Evolutionary conservation across 2,888 invertebrate genomes (phyloP), one percentile per base, ranked within the genome.

Genomic region (Thecophora atra): DNA sequence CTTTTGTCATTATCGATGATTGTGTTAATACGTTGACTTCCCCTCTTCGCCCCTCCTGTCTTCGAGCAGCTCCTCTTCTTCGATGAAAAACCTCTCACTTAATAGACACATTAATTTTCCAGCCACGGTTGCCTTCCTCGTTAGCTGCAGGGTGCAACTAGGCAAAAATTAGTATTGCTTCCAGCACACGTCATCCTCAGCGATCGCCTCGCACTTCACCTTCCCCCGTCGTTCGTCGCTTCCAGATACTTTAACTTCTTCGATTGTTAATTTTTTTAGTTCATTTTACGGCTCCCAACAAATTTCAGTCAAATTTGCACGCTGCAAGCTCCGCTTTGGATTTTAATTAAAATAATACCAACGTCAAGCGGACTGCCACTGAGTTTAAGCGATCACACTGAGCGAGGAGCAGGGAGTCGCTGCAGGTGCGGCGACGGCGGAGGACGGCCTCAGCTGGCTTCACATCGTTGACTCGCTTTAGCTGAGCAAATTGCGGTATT

Each of bases 321-420:
- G 62, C 24, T 44, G 21, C 62, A 37, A 21, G 42, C 30, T 11
- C 37, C 63, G 52, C 63, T 62, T 70, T 70, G 15, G 51, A 17
- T 70, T 70, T 70, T 70, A 70, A 70, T 70, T 70, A 70, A 70
- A 70, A 70, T 70, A 70, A 70, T 70, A 68, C 44, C 56, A 52
- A 70, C 70, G 63, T 30, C 42, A 19, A 63, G 24, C 44, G 64
- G 24, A 64, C 44, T 64, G 64, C 64, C 47, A 64, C 64, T 64
- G 64, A 21, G 44, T 21, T 24, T n/a, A 15, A 47, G n/a, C 28
- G 17, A 28, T 58, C 58, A 11, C 58, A 15, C 26, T 11, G 58
- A 30, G 26, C 15, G n/a, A 30, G 62, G 13, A 37, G 17, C n/a
- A 26, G 62, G 15, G 7, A 62, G 60, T 26, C 6, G 28, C 17